These are phyloP conservation scores for Latrodectus elegans DNA, from an alignment of 2,888 invertebrate species.

Conservation along the genomic window DNA sequence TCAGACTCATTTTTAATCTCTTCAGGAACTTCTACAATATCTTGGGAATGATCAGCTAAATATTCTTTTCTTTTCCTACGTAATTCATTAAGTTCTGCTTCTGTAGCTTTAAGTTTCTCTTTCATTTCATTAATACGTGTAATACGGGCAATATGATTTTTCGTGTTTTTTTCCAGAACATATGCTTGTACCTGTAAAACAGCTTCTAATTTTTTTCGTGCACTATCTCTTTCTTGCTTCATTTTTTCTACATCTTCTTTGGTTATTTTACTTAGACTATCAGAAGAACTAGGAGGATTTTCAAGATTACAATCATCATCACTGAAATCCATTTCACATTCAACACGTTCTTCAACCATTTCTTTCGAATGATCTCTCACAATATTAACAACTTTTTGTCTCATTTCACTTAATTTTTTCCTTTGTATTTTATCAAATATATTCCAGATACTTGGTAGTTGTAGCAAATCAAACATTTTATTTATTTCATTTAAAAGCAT, in stretches of 20 bases:
- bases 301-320: constrained; percentile 79
- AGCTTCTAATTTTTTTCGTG: too few species aligned
- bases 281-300: too few species aligned
- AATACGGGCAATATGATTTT: too few species aligned
- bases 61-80: not conserved
- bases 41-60: too few species aligned
- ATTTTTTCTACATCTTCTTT: too few species aligned
- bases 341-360: constrained; percentile 82
- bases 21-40: not conserved
- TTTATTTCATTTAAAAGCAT: constrained; percentile 99
- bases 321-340: constrained; percentile 91
- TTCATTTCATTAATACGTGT: not conserved
- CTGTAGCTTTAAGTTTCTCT: constrained; percentile 46
- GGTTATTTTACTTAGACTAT: too few species aligned
- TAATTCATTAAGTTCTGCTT: constrained; percentile 2
- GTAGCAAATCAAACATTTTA: constrained; percentile 95
- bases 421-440: constrained; percentile 99
- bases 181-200: too few species aligned
- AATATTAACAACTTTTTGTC: constrained; percentile 92
- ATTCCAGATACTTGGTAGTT: constrained; percentile 99
- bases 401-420: constrained; percentile 98
- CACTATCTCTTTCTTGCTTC: too few species aligned
- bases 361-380: constrained; percentile 82
- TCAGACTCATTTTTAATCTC: not conserved
- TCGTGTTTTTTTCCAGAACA: too few species aligned